Conservation (phyloP, 2,888 invertebrate species). For the Synergus umbraculus region DNA sequence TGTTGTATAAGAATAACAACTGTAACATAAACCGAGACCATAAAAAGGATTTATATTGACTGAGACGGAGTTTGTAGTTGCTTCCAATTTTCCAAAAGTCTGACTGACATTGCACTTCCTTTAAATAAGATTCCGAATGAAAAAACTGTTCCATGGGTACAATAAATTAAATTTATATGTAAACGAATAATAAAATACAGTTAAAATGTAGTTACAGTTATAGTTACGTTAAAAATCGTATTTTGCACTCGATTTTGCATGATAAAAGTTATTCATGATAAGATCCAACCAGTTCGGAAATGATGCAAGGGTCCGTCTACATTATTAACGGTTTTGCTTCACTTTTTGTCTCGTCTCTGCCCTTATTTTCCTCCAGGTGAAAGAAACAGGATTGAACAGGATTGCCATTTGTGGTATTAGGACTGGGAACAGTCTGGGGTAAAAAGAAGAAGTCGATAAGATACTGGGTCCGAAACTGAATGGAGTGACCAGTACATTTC, state of each 20-base stretch:
- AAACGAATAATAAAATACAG: too few relatives aligned
- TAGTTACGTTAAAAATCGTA: neutral
- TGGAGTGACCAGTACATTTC: neutral
- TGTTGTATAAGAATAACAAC: neutral
- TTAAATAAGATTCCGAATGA: neutral
- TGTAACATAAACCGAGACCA: neutral
- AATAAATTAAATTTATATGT: too few relatives aligned
- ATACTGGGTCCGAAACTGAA: neutral
- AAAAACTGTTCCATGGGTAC: neutral
- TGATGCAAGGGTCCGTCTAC: neutral
- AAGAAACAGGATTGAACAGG: slow-evolving; percentile 3
- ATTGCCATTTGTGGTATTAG: neutral
- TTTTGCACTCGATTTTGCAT: neutral
- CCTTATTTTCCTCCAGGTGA: slow-evolving; percentile 5
- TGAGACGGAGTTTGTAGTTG: neutral
- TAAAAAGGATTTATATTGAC: neutral
- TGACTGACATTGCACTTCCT: neutral
- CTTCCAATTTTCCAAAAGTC: neutral
- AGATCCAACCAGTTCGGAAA: slow-evolving; percentile 8
- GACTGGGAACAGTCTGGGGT: slow-evolving; percentile 7
- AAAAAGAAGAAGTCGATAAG: slow-evolving; percentile 21
- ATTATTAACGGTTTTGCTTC: neutral
- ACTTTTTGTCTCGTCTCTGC: slow-evolving; percentile 2
- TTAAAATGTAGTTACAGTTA: too few relatives aligned
- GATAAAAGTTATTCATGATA: neutral